Conservation (phyloP, 2,888 invertebrate species). For the Lepidocyrtoides sp. region DNA sequence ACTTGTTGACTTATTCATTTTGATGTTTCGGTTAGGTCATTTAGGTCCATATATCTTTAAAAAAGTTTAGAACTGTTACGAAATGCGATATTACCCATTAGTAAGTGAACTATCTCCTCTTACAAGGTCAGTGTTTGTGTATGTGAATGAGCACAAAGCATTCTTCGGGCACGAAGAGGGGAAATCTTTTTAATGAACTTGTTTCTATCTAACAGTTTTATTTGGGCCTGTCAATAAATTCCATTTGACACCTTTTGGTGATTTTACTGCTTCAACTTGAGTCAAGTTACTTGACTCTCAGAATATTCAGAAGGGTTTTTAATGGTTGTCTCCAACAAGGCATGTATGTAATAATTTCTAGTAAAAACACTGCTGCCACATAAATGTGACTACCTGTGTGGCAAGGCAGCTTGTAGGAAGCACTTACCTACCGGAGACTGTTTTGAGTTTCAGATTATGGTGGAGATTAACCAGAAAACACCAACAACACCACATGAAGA, state of each 20-base stretch:
- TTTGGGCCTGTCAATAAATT: conserved; percentile 65
- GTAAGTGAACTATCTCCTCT: not conserved
- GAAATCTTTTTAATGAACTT: not conserved
- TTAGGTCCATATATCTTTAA: no score
- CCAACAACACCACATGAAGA: conserved; percentile 13
- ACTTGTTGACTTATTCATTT: no score
- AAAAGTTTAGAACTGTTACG: no score
- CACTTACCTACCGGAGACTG: conserved; percentile 67
- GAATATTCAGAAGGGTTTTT: conserved; percentile 62
- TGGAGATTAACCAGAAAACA: conserved; percentile 32
- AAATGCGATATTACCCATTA: no score
- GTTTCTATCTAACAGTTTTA: not conserved
- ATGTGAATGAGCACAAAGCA: not conserved
- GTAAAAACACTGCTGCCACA: not conserved
- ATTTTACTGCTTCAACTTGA: no score
- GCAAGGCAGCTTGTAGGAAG: conserved; percentile 45
- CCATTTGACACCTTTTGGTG: conserved; percentile 57
- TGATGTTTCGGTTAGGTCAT: no score
- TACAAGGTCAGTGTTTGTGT: not conserved
- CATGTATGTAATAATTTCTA: conserved; percentile 30
- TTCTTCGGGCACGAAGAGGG: not conserved
- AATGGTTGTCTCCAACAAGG: conserved; percentile 70
- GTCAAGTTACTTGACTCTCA: not conserved
- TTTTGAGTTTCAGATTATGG: conserved; percentile 32
- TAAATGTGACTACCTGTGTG: conserved; percentile 62